These are phyloP conservation scores for Trachelipus rathkii DNA, from an alignment of 1,140 invertebrate species.

Conservation along the genomic window DNA sequence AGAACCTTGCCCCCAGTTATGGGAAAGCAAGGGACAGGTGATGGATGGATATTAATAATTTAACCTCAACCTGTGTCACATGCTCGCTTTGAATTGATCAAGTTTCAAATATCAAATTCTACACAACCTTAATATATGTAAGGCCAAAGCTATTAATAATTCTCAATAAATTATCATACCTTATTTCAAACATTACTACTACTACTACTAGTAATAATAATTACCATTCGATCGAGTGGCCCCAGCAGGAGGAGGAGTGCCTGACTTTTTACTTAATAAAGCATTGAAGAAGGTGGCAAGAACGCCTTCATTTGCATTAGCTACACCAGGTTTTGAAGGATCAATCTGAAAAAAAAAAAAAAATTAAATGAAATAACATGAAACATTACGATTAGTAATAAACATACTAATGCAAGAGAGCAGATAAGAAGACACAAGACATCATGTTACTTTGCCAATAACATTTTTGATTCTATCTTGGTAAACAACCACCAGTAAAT, in stretches of 20 bases:
- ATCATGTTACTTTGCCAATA: no score
- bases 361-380: not conserved
- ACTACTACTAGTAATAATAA: not conserved
- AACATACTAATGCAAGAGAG: no score
- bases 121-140: not conserved
- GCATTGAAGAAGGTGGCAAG: constrained; percentile 98
- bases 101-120: no score
- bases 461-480: no score
- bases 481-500: no score
- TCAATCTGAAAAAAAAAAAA: constrained; percentile 59
- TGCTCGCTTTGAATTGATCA: no score
- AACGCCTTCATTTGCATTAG: constrained; percentile 81
- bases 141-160: not conserved
- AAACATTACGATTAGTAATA: no score
- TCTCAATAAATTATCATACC: not conserved
- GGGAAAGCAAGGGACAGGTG: no score
- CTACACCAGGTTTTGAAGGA: constrained; percentile 63
- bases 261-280: constrained; percentile 87
- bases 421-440: no score
- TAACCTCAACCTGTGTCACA: no score
- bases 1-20: no score
- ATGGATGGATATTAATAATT: no score
- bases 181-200: constrained; percentile 22
- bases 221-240: constrained; percentile 46
- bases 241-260: constrained; percentile 48